These are phyloP conservation scores for Probosciger aterrimus DNA, from an alignment of 2,113 vertebrate species.

Conservation along the genomic window DNA sequence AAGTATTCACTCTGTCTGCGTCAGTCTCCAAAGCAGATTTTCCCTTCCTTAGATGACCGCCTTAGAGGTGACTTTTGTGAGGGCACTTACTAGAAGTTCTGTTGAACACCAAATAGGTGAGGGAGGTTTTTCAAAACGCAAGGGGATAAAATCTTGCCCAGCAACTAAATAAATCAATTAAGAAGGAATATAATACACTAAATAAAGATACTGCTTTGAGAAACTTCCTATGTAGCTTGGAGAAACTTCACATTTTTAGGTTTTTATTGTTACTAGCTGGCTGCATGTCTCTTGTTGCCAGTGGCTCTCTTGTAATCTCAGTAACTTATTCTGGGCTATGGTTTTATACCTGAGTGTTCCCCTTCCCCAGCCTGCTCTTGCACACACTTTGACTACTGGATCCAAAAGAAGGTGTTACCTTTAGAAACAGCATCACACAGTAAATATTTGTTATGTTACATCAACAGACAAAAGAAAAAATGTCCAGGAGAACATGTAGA, in stretches of 20 bases:
- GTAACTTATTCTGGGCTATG: neutral
- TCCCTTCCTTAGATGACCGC: conserved; percentile 18
- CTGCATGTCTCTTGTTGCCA: neutral
- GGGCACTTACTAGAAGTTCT: neutral
- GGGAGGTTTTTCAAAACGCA: neutral
- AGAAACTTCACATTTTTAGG: neutral
- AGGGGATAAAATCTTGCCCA: conserved; percentile 8
- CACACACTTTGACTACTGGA: neutral
- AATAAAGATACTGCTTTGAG: neutral
- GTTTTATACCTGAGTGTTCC: neutral
- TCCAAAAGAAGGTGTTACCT: neutral
- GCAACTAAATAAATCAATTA: neutral
- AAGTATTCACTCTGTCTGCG: conserved; percentile 37
- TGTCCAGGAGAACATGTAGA: neutral
- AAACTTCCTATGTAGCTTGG: neutral
- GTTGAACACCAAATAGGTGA: neutral
- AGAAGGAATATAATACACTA: neutral
- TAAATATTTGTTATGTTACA: neutral
- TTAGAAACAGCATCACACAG: neutral
- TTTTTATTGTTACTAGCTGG: neutral
- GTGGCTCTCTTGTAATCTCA: neutral
- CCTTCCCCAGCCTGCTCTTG: neutral
- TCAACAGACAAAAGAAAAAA: neutral
- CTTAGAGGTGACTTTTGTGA: conserved; percentile 36
- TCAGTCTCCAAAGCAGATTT: conserved; percentile 55